phyloP scores from a whole-genome alignment of 2,797 vertebrate species.

The Sebastes minor region DNA sequence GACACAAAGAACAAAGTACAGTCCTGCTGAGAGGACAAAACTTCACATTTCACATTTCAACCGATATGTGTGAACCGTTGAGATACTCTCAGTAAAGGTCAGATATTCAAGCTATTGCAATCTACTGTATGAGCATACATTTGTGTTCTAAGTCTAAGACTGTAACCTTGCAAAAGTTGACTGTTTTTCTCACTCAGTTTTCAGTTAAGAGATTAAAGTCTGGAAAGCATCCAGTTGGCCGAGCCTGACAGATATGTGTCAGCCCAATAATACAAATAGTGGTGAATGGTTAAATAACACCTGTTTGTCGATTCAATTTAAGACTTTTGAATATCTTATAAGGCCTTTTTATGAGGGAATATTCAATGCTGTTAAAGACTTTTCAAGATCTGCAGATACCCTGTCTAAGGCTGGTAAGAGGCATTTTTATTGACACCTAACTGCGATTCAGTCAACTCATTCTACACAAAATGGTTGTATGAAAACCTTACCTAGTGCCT shows the following conservation, averaged over 20 bases:
- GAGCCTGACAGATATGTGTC: not conserved
- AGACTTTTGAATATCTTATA: not conserved
- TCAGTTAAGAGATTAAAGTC: not conserved
- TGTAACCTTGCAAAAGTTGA: not conserved
- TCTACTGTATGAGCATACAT: too few species aligned
- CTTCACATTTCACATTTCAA: not conserved
- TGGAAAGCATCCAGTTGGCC: not conserved
- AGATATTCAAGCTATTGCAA: not conserved
- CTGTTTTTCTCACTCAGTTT: too few species aligned
- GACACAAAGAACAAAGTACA: conserved; percentile 35
- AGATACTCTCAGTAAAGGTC: not conserved
- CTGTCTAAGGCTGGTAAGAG: not conserved
- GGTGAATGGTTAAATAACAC: not conserved
- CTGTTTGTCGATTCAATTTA: not conserved
- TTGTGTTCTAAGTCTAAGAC: not conserved
- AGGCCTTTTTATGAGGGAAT: not conserved
- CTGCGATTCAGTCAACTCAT: not conserved
- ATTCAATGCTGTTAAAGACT: not conserved
- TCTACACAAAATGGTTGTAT: not conserved
- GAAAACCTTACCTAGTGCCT: not conserved
- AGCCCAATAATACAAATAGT: not conserved
- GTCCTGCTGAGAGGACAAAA: conserved; percentile 2
- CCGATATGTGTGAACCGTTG: too few species aligned
- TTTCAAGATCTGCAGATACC: not conserved
- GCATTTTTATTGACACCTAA: not conserved